These are phyloP conservation scores for Microlaimidae sp. DNA, from an alignment of 2,888 invertebrate genomes.

Conservation along the genomic window DNA sequence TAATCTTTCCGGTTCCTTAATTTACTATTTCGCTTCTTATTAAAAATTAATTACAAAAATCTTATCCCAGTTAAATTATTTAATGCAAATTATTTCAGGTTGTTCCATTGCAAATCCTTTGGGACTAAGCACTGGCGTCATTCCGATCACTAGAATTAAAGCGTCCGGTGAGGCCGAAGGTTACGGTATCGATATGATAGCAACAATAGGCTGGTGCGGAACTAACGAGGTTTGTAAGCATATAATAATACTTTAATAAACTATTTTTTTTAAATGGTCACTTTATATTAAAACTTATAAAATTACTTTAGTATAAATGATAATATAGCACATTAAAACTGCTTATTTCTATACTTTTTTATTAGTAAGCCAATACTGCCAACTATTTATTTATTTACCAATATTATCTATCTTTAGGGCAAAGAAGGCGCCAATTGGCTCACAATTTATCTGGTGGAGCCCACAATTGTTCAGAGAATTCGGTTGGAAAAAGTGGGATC, in stretches of 20 bases:
- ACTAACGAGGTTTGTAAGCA: background rate
- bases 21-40: too few relatives aligned
- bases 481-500: conserved; percentile 21
- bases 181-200: background rate
- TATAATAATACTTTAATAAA: too few relatives aligned
- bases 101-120: conserved; percentile 16
- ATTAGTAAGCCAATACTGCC: too few relatives aligned
- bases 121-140: conserved; percentile 11
- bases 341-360: too few relatives aligned
- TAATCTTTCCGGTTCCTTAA: too few relatives aligned
- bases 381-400: too few relatives aligned
- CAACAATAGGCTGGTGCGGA: conserved; percentile 14
- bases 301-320: too few relatives aligned
- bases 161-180: conserved; percentile 1
- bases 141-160: background rate
- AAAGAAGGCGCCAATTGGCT: conserved; percentile 13
- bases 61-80: too few relatives aligned
- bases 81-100: conserved; percentile 8
- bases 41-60: too few relatives aligned
- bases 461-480: conserved; percentile 23
- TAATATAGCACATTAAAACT: too few relatives aligned
- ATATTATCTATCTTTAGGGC: background rate
- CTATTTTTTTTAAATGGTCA: too few relatives aligned
- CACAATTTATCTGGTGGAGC: conserved; percentile 20
- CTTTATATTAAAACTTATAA: too few relatives aligned